Evolutionary conservation across 53 echinoderm and acorn worm genomes (phyloP), one percentile per base, ranked within the genome.

Genomic region (Arbacia lixula): DNA sequence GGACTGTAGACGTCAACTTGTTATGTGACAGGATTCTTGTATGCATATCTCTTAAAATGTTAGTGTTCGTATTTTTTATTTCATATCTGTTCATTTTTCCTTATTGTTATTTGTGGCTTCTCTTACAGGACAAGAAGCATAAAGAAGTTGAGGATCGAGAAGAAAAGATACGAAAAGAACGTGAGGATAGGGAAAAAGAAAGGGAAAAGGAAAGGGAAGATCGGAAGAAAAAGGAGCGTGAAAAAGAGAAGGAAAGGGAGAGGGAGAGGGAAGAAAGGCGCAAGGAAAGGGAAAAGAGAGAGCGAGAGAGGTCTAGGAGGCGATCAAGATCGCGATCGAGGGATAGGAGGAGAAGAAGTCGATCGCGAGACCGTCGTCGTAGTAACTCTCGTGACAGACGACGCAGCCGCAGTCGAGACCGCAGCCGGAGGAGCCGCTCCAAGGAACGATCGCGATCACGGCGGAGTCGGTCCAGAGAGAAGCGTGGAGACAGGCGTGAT

Each of bases 201-300:
- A 32, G 91, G 33, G 88, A 93, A 53, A 88, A 92, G 54, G 92
- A 95, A 36, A 85, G 95, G 35, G 95, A 91, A 43, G 95, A 95
- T 57, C 83, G 91, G 2, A 85, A 83, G 38, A 91, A 85, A 72
- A 85, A 74, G 36, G 97, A 94, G 50, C 60, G 88, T 40, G 94
- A 94, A 61, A 77, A 85, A 14, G 86, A 89, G 52, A 94, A 80
- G 31, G 94, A 92, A 68, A 49, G 87, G 22, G 97, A 97, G 55
- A 89, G 85, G 58, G 75, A 85, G 61, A 74, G 88, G 61, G 82
- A 88, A 81, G 85, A 91, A 42, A 66, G 85, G 38, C 81, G 88
- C 53, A 88, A 85, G 74, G 91, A 93, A 42, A 79, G 91, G n/a
- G 85, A 85, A 68, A 66, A 90, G 68, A 84, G 73, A 60, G 88